phyloP scores from a whole-genome alignment of 2,797 vertebrate species.

The Salarias fasciatus region DNA sequence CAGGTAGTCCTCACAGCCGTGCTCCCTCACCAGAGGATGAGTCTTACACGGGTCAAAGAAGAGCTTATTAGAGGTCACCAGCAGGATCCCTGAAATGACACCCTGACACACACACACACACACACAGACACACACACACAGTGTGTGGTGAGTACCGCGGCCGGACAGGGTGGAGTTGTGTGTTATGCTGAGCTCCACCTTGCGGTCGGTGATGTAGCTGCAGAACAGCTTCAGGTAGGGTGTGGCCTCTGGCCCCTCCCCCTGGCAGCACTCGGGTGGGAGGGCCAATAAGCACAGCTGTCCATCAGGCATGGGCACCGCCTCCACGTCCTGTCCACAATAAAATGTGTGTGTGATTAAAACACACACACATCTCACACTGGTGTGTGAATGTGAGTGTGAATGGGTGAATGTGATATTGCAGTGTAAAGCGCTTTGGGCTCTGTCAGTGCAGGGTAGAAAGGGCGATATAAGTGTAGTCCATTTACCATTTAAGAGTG shows the following conservation, averaged over 20 bases:
- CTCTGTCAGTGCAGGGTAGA: too few species aligned
- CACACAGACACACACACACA: too few species aligned
- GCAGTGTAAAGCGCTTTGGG: too few species aligned
- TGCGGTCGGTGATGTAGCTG: constrained; percentile 85
- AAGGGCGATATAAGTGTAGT: too few species aligned
- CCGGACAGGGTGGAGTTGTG: too few species aligned
- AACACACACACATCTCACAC: constrained; percentile 4
- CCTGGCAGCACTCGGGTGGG: constrained; percentile 80
- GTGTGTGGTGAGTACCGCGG: too few species aligned
- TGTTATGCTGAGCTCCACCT: constrained; percentile 64
- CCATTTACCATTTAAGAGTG: too few species aligned
- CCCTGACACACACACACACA: constrained; percentile 65
- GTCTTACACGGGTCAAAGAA: constrained; percentile 88
- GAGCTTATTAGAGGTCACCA: constrained; percentile 84
- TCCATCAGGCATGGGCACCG: constrained; percentile 84
- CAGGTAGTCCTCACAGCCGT: constrained; percentile 86
- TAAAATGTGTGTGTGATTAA: background rate
- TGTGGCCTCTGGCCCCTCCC: constrained; percentile 70
- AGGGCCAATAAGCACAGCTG: constrained; percentile 84
- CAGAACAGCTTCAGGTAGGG: constrained; percentile 84
- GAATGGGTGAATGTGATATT: too few species aligned
- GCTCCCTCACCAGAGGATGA: constrained; percentile 83
- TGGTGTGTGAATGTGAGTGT: too few species aligned
- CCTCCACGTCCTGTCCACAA: constrained; percentile 82
- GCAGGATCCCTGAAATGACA: constrained; percentile 83